Evolutionary conservation across 1,140 invertebrate species (phyloP).

Genomic region (Drosophila seguyi): DNA sequence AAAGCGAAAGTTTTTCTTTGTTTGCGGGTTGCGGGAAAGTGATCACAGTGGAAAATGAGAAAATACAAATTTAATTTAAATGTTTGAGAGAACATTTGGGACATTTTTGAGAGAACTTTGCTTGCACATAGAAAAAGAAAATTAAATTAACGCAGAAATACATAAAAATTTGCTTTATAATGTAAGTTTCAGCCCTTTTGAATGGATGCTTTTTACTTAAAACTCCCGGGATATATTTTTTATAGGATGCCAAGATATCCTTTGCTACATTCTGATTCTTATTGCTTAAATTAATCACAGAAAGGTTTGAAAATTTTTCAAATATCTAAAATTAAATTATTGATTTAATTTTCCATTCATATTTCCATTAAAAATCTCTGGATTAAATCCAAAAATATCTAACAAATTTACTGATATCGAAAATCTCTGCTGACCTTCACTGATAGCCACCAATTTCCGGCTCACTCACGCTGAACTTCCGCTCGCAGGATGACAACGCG

Average conservation of each 20-base stretch:
- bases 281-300: too few relatives aligned
- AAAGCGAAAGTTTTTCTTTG: conserved; percentile 67
- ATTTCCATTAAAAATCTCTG: background rate
- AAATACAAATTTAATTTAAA: background rate
- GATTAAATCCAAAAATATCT: background rate
- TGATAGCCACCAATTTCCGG: conserved; percentile 35
- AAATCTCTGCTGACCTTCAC: conserved; percentile 29
- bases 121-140: background rate
- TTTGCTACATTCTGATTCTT: background rate
- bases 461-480: conserved; percentile 37
- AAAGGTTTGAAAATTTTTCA: too few relatives aligned
- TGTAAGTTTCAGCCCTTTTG: background rate
- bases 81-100: background rate
- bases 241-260: background rate
- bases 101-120: background rate
- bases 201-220: background rate
- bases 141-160: background rate
- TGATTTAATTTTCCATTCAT: background rate
- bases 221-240: background rate
- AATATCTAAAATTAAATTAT: background rate
- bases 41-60: background rate
- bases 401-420: conserved; percentile 4
- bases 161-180: background rate
- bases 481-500: conserved; percentile 57
- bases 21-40: conserved; percentile 1